These are phyloP conservation scores for Dryoscopus gambensis DNA, from an alignment of 2,113 vertebrate species.

Conservation along the genomic window DNA sequence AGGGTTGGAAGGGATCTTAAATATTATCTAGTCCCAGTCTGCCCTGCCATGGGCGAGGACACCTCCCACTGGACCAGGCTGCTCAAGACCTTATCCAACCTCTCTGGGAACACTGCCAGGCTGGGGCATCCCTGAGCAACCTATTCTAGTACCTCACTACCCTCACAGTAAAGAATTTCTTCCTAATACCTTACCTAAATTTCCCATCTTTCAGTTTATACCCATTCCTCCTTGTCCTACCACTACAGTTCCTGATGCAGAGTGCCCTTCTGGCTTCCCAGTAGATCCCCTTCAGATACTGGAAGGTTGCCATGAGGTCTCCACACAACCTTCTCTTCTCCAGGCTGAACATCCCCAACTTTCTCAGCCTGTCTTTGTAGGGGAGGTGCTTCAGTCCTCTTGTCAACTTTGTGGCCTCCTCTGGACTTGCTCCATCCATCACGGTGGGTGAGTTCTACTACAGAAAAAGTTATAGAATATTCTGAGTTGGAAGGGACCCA, in stretches of 20 bases:
- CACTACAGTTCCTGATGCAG: fast-evolving
- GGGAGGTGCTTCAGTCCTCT: background rate
- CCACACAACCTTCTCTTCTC: background rate
- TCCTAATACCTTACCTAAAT: background rate
- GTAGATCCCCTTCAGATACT: background rate
- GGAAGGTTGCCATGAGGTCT: background rate
- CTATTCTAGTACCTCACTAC: background rate
- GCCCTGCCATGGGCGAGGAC: background rate
- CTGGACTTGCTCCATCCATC: background rate
- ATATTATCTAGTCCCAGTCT: background rate
- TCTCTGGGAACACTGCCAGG: background rate
- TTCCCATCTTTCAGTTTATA: background rate
- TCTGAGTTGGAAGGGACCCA: background rate
- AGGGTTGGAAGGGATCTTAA: background rate
- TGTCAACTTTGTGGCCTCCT: background rate
- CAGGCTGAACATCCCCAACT: background rate
- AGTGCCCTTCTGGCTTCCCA: background rate
- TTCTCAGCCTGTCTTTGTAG: too few species aligned
- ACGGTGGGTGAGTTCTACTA: fast-evolving
- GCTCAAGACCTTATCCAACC: background rate
- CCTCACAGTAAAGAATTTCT: background rate
- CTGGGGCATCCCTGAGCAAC: background rate
- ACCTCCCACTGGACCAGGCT: background rate
- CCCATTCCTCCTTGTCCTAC: background rate
- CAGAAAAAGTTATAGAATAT: background rate